Base-by-base conservation (phyloP, 2,888 invertebrate species). In the Nowickia ferox region DNA sequence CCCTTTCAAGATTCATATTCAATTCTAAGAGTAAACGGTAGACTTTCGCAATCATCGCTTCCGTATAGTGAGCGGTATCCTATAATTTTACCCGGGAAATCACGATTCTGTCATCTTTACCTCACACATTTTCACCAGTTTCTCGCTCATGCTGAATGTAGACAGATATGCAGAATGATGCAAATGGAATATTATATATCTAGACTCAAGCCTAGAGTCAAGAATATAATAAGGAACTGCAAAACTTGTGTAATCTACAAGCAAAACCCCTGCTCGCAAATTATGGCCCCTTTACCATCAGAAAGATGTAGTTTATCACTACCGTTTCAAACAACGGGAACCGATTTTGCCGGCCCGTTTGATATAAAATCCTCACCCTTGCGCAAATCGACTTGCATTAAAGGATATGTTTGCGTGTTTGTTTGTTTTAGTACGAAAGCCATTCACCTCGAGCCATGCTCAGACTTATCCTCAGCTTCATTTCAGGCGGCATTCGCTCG, bases 141-240 rank as follows among this genome's bases (percentile, higher is more conserved):
- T 5, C 42, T 61, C 4, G 9, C n/a, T 3, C 42, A 61, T 59
- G 40, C 59, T n/a, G 59, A 59, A 15, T 59, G 38, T n/a, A 40
- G n/a, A n/a, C 30, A 13, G 11, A 61, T 61, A 42, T 61, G 42
- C 61, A 40, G 61, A 61, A 61, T 61, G 42, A 17, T n/a, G 17
- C n/a, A 59, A 59, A 61, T 11, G 2, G 61, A 61, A 3, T 65
- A 19, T 63, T 63, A 40, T 11, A 19, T 42, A 40, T 63, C 5
- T 9, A 63, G 63, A 11, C 63, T 17, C 40, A 44, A 63, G 11
- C 15, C 57, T 11, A 17, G 19, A 53, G 9, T 53, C 3, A 57
- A 57, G 3, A 40, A 2, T 4, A 42, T 42, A 11, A 42, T 63
- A 11, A 19, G 63, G 2, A 9, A n/a, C n/a, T 61, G 40, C 15